Conservation (phyloP, 37 sponge, comb jelly and placozoan genomes). For the Halisarca cf. caerulea region DNA sequence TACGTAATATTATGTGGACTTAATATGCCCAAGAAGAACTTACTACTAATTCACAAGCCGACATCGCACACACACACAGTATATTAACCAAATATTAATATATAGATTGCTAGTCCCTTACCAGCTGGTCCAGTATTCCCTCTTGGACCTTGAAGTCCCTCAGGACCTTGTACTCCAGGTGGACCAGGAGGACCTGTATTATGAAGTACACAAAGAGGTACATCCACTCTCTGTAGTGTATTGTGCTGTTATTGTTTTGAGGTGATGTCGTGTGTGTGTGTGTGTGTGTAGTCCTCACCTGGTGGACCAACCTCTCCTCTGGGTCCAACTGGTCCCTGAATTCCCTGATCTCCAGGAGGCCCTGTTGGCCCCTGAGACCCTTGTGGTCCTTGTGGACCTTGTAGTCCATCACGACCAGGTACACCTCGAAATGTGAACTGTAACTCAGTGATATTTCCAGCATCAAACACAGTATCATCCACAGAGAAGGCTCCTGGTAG, state of each 20-base stretch:
- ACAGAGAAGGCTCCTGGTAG: too few species aligned
- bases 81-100: too few species aligned
- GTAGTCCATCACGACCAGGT: constrained; percentile 8
- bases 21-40: too few species aligned
- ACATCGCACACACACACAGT: too few species aligned
- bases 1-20: too few species aligned
- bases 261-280: too few species aligned
- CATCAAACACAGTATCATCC: background rate
- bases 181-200: constrained; percentile 48
- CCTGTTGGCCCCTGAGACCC: constrained; percentile 66
- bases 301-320: constrained; percentile 16
- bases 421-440: constrained; percentile 25
- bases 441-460: constrained; percentile 3
- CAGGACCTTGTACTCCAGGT: constrained; percentile 53
- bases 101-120: too few species aligned
- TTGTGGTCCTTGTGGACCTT: constrained; percentile 37
- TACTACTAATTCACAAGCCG: too few species aligned
- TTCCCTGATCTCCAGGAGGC: constrained; percentile 39
- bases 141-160: constrained; percentile 11
- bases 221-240: too few species aligned
- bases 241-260: too few species aligned
- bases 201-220: too few species aligned
- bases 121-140: background rate
- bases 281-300: constrained; percentile 14
- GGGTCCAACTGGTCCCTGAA: background rate